These are phyloP conservation scores for Umimayanthus chanpuru DNA, from an alignment of 92 coral and sea anemone species.

Conservation along the genomic window DNA sequence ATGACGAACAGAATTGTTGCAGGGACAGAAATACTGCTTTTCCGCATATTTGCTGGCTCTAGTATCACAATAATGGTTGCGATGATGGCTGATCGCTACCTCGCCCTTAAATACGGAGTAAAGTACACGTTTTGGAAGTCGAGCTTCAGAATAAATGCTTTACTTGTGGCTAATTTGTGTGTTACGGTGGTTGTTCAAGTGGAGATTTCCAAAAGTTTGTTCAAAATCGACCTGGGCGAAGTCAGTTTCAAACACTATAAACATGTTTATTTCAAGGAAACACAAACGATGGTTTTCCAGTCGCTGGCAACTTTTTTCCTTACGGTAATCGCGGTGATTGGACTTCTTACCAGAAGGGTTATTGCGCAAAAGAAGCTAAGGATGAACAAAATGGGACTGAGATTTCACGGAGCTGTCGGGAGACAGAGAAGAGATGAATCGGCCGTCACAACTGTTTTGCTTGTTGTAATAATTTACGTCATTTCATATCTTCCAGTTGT, in stretches of 20 bases:
- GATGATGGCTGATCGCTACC: slow-evolving; percentile 22
- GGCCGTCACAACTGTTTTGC: slow-evolving; percentile 10
- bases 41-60: not conserved
- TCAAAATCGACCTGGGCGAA: slow-evolving; percentile 8
- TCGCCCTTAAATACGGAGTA: slow-evolving; percentile 23
- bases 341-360: slow-evolving; percentile 15
- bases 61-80: not conserved
- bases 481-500: not conserved
- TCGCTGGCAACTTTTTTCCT: not conserved
- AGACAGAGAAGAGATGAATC: slow-evolving; percentile 12
- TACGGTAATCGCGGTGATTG: not conserved
- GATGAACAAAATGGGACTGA: not conserved
- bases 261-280: not conserved
- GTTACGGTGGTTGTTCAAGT: not conserved
- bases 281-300: not conserved
- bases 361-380: not conserved
- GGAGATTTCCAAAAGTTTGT: not conserved
- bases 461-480: slow-evolving; percentile 5
- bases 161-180: not conserved
- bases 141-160: not conserved
- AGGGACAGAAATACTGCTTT: not conserved
- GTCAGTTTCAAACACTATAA: not conserved
- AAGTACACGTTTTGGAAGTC: slow-evolving; percentile 18
- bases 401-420: slow-evolving; percentile 13
- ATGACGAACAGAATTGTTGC: not conserved